Evolutionary conservation across 2,888 invertebrate species (phyloP).

Genomic region (Heteropelma amictum): DNA sequence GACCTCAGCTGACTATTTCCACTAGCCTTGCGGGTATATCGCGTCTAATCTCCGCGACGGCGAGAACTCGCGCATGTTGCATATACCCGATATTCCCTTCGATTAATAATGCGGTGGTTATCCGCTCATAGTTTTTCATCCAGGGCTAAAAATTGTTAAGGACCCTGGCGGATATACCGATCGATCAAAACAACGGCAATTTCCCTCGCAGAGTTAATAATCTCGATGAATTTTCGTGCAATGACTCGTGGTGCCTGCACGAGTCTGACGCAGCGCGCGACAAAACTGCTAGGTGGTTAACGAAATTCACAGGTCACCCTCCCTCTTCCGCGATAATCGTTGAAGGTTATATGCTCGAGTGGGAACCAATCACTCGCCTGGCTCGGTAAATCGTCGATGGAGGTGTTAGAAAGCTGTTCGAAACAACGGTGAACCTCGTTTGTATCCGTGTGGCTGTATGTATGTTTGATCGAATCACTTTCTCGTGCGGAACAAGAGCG

Average conservation of each 20-base stretch:
- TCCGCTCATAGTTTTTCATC: no score
- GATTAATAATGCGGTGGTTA: no score
- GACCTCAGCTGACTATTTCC: no score
- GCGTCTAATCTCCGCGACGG: no score
- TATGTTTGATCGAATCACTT: background rate
- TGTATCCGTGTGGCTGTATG: background rate
- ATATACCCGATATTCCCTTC: no score
- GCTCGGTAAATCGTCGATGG: background rate
- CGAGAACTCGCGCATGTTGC: no score
- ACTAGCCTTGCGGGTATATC: no score
- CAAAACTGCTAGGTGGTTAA: slow-evolving; percentile 2
- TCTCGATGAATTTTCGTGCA: background rate
- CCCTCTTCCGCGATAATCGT: slow-evolving; percentile 18
- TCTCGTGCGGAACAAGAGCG: background rate
- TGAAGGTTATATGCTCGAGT: background rate
- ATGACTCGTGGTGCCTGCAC: background rate
- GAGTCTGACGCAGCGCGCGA: background rate
- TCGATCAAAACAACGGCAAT: background rate
- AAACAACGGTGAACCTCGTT: background rate
- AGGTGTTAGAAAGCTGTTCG: background rate
- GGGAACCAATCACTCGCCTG: slow-evolving; percentile 10
- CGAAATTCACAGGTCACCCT: slow-evolving; percentile 5
- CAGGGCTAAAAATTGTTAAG: no score
- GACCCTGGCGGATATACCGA: no score
- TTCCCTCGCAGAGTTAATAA: background rate